These are phyloP conservation scores for Neolamprologus devosi DNA, from an alignment of 2,113 vertebrate species.

Conservation along the genomic window DNA sequence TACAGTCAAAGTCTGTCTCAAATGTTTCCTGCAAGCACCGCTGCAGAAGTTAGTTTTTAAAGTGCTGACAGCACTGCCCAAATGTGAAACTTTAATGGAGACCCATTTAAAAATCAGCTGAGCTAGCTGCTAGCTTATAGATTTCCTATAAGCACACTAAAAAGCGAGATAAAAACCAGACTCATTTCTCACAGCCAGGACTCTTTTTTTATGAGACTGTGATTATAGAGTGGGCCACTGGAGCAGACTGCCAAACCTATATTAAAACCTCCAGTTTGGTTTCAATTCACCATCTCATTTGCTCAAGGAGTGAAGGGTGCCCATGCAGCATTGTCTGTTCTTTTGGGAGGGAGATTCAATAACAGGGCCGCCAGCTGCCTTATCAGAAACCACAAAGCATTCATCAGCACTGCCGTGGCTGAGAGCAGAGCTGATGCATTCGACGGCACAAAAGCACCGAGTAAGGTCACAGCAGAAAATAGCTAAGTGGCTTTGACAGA, in stretches of 20 bases:
- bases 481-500: neutral
- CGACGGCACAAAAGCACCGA: neutral
- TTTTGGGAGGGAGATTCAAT: neutral
- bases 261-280: neutral
- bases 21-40: neutral
- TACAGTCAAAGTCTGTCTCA: neutral
- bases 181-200: slow-evolving; percentile 1
- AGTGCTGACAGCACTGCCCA: slow-evolving; percentile 9
- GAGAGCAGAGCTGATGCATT: neutral
- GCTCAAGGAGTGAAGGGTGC: neutral
- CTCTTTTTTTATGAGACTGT: neutral
- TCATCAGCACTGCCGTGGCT: neutral
- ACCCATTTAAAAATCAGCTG: slow-evolving; percentile 8
- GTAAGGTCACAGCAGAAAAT: neutral
- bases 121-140: slow-evolving; percentile 5
- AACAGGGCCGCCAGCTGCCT: neutral
- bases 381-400: slow-evolving; percentile 1
- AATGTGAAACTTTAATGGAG: slow-evolving; percentile 8
- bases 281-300: slow-evolving; percentile 5
- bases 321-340: neutral
- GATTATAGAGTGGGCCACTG: neutral
- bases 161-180: slow-evolving; percentile 2
- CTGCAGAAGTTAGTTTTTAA: neutral
- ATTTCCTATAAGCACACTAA: slow-evolving; percentile 26
- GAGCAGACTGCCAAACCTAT: neutral